These are phyloP conservation scores for Porites cylindrica DNA, from an alignment of 92 coral and sea anemone species.

Conservation along the genomic window DNA sequence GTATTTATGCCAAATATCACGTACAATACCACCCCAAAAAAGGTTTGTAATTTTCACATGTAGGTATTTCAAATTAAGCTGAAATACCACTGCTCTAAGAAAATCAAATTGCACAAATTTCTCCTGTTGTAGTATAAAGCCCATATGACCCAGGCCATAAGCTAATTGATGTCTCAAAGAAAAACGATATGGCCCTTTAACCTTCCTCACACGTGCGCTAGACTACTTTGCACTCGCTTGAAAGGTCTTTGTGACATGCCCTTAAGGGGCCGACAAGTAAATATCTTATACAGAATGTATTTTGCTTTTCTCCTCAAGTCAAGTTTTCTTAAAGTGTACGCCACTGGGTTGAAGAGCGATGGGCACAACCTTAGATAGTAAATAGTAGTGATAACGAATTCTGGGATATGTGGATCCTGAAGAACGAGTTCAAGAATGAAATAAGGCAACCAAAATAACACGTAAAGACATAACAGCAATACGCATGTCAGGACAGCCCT, in stretches of 20 bases:
- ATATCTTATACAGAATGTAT: not conserved
- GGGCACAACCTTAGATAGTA: constrained; percentile 41
- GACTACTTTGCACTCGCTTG: not conserved
- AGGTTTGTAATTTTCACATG: too few relatives aligned
- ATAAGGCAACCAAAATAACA: constrained; percentile 44
- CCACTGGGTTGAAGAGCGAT: constrained; percentile 30
- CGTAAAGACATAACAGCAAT: constrained; percentile 20
- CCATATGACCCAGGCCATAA: too few relatives aligned
- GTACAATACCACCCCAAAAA: too few relatives aligned
- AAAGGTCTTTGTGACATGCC: not conserved
- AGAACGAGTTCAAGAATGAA: constrained; percentile 20
- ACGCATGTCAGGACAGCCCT: constrained; percentile 44
- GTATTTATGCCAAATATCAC: too few relatives aligned
- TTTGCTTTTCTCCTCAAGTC: constrained; percentile 24
- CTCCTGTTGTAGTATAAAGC: too few relatives aligned
- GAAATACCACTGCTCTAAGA: too few relatives aligned
- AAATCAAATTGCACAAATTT: too few relatives aligned
- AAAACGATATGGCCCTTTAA: not conserved
- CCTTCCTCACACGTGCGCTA: not conserved
- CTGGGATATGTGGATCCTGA: constrained; percentile 21
- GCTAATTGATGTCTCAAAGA: too few relatives aligned
- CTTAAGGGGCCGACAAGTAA: not conserved
- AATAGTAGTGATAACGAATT: not conserved
- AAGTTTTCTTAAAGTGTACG: constrained; percentile 33
- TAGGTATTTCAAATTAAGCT: too few relatives aligned